Base-by-base conservation (phyloP, 2,888 invertebrate genomes). In the Ctenicera cuprea region DNA sequence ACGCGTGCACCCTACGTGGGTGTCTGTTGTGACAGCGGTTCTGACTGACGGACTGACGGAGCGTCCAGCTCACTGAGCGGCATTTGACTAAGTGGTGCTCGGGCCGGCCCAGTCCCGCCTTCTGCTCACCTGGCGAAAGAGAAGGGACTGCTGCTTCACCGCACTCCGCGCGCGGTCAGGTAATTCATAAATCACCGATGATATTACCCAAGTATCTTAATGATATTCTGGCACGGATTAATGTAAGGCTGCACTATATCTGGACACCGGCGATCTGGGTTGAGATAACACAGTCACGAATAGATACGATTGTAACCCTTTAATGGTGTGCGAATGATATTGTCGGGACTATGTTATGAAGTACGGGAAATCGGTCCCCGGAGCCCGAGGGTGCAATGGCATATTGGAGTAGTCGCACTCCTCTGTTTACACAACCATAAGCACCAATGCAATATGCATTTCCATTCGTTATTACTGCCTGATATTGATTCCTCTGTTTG, bases 121-220 rank as follows among this genome's bases (percentile, higher is more conserved):
- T 82, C 84, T 82, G 76, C 78, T 85, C 85, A 86, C 85, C 85
- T 85, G 85, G 78, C 80, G 82, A 82, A 82, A 80, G 84, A 83
- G 85, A 82, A 81, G 82, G 84, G 81, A 81, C 80, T 80, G 77
- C 83, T 84, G 84, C 90, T 90, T 88, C 85, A 88, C 86, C 82
- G 80, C 76, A 78, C 79, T 78, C 75, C 76, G 74, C 76, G 71
- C 72, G 68, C 79, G 74, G 78, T 79, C 78, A 78, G 77, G 79
- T 82, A 82, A 85, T 86, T 86, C 85, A 86, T 86, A 86, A 86
- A 86, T 86, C 86, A 85, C 83, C 76, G 80, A 80, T 78, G 83
- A 85, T 85, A 83, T 83, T 84, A 79, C 76, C 76, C 71, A 76
- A 79, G 73, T 80, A 79, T 79, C 80, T 80, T 81, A 80, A 81